Evolutionary conservation across 1,140 invertebrate species (phyloP).

Genomic region (Drepana arcuata): DNA sequence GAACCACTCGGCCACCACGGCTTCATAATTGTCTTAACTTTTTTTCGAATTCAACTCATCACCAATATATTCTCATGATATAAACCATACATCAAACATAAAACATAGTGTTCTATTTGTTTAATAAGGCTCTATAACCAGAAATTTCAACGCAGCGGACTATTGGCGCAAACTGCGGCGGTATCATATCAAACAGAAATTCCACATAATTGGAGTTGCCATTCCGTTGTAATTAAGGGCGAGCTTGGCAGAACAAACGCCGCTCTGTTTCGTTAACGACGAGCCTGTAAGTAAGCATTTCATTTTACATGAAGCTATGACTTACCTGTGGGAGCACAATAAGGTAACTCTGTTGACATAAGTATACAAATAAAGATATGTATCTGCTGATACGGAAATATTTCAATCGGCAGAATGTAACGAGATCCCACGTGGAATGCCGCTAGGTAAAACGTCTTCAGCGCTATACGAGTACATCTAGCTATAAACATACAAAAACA

Average conservation of each 20-base stretch:
- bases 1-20: too few relatives aligned
- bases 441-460: slow-evolving; percentile 6
- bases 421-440: slow-evolving; percentile 19
- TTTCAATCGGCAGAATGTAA: slow-evolving; percentile 24
- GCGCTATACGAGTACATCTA: neutral
- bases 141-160: too few relatives aligned
- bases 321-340: slow-evolving; percentile 10
- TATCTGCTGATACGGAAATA: slow-evolving; percentile 22
- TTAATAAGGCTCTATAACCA: too few relatives aligned
- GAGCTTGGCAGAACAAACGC: slow-evolving; percentile 6
- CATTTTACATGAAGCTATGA: slow-evolving; percentile 5
- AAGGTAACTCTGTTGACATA: slow-evolving; percentile 16
- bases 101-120: too few relatives aligned
- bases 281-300: slow-evolving; percentile 11
- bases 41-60: too few relatives aligned
- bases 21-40: too few relatives aligned
- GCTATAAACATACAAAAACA: neutral
- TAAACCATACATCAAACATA: too few relatives aligned
- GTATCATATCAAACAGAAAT: slow-evolving; percentile 18
- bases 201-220: slow-evolving; percentile 11
- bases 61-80: too few relatives aligned
- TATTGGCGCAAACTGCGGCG: slow-evolving; percentile 11
- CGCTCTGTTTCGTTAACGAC: neutral
- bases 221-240: slow-evolving; percentile 11
- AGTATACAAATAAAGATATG: slow-evolving; percentile 25